These are phyloP conservation scores for Nymphalis urticae DNA, from an alignment of 2,888 invertebrate species.

Conservation along the genomic window DNA sequence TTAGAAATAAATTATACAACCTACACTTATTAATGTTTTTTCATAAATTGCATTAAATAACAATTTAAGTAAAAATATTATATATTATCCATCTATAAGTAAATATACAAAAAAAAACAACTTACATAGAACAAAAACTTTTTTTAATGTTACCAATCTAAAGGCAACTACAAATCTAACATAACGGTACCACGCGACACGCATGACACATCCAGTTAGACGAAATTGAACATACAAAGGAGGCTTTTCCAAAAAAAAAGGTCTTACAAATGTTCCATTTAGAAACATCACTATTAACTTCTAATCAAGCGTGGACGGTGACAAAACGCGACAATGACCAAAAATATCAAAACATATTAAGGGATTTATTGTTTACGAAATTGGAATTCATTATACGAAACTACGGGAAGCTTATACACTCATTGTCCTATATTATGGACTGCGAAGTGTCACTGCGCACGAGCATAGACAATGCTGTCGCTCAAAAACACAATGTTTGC, in stretches of 20 bases:
- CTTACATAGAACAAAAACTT: slow-evolving; percentile 1
- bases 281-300: slow-evolving; percentile 62
- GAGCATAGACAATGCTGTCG: slow-evolving; percentile 44
- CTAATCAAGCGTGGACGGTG: slow-evolving; percentile 59
- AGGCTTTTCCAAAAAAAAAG: slow-evolving; percentile 45
- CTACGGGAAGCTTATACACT: slow-evolving; percentile 66
- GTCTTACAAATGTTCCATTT: slow-evolving; percentile 47
- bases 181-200: slow-evolving; percentile 63
- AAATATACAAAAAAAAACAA: too few relatives aligned
- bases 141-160: background rate
- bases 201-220: slow-evolving; percentile 54
- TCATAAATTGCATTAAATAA: too few relatives aligned
- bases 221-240: slow-evolving; percentile 53
- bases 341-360: slow-evolving; percentile 80
- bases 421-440: slow-evolving; percentile 55
- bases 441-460: slow-evolving; percentile 51
- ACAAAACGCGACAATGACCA: slow-evolving; percentile 58
- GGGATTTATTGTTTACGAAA: slow-evolving; percentile 68
- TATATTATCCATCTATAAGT: background rate
- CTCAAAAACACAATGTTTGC: slow-evolving; percentile 54
- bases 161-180: slow-evolving; percentile 25
- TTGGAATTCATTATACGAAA: slow-evolving; percentile 64
- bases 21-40: background rate
- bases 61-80: background rate
- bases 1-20: background rate